Percentiles rank a stretch among this genome's conserved stretches.
These are phyloP conservation scores for Drosophila niveifrons DNA, from an alignment of 2,888 invertebrate genomes.

Conservation along the genomic window DNA sequence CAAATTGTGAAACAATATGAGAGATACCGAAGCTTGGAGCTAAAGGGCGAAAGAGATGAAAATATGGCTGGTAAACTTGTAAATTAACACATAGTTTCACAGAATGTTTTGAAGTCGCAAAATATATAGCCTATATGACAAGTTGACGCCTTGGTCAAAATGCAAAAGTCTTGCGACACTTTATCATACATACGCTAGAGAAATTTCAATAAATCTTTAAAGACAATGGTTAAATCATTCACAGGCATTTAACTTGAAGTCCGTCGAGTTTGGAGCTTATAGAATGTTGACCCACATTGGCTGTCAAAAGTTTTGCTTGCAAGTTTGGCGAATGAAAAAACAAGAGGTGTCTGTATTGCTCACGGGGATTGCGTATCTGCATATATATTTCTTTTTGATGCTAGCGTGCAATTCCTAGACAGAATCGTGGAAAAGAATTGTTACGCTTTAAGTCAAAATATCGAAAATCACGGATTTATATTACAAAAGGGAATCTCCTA, in stretches of 20 bases:
- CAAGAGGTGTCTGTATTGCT: conserved; percentile 26
- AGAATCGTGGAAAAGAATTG: not conserved
- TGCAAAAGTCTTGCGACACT: conserved; percentile 17
- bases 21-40: not conserved
- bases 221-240: conserved; percentile 13
- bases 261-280: conserved; percentile 11
- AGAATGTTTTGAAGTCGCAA: conserved; percentile 7
- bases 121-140: conserved; percentile 38
- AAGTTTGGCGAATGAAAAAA: conserved; percentile 30
- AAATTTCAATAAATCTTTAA: conserved; percentile 32
- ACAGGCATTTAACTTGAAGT: conserved; percentile 19
- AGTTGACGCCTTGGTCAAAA: conserved; percentile 17
- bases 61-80: not conserved
- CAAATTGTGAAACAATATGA: conserved; percentile 7
- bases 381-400: conserved; percentile 30
- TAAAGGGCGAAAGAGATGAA: not conserved
- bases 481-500: not conserved
- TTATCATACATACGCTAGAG: not conserved
- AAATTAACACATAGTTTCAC: conserved; percentile 6
- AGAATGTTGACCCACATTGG: conserved; percentile 58
- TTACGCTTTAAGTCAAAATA: not conserved
- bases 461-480: not conserved
- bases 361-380: conserved; percentile 26
- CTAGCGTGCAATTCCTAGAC: conserved; percentile 11
- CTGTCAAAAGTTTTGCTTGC: conserved; percentile 50